Percentiles rank a stretch among this genome's conserved stretches.
Conservation (phyloP, 2,888 invertebrate species). For the Ischnura elegans region DNA sequence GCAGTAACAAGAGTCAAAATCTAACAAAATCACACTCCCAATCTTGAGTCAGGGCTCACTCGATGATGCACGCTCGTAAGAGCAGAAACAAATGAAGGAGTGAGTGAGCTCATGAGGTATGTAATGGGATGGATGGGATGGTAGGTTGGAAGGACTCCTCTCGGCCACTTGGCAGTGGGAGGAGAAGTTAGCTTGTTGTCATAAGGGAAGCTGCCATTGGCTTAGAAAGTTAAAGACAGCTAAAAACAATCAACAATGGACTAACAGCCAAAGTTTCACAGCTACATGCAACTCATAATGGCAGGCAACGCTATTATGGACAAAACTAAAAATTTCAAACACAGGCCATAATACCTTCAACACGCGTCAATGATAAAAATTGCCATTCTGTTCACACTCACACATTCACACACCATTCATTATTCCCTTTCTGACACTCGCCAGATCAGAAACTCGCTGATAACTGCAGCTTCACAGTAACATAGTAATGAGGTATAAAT, state of each 20-base stretch:
- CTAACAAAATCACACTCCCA: slow-evolving; percentile 65
- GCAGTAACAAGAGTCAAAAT: slow-evolving; percentile 66
- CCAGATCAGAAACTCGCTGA: slow-evolving; percentile 63
- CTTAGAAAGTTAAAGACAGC: slow-evolving; percentile 52
- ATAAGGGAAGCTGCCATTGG: slow-evolving; percentile 29
- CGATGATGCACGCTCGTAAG: slow-evolving; percentile 18
- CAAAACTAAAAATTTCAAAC: slow-evolving; percentile 51
- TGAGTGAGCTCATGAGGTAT: slow-evolving; percentile 39
- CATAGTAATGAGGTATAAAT: slow-evolving; percentile 67
- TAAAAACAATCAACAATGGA: slow-evolving; percentile 60
- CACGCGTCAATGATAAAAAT: slow-evolving; percentile 57
- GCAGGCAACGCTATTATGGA: slow-evolving; percentile 47
- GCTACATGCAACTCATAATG: slow-evolving; percentile 53
- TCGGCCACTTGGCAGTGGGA: not conserved
- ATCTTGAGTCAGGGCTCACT: slow-evolving; percentile 55
- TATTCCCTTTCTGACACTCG: slow-evolving; percentile 32
- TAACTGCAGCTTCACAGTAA: slow-evolving; percentile 66
- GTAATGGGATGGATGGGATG: slow-evolving; percentile 42
- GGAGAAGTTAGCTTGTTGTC: slow-evolving; percentile 12
- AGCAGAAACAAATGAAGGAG: slow-evolving; percentile 36
- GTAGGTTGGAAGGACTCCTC: slow-evolving; percentile 6
- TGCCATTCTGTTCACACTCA: slow-evolving; percentile 59
- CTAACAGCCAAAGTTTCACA: slow-evolving; percentile 56
- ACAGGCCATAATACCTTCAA: slow-evolving; percentile 45
- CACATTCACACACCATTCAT: slow-evolving; percentile 51